phyloP scores from a whole-genome alignment of 2,113 vertebrate genomes.

The Equus przewalskii region DNA sequence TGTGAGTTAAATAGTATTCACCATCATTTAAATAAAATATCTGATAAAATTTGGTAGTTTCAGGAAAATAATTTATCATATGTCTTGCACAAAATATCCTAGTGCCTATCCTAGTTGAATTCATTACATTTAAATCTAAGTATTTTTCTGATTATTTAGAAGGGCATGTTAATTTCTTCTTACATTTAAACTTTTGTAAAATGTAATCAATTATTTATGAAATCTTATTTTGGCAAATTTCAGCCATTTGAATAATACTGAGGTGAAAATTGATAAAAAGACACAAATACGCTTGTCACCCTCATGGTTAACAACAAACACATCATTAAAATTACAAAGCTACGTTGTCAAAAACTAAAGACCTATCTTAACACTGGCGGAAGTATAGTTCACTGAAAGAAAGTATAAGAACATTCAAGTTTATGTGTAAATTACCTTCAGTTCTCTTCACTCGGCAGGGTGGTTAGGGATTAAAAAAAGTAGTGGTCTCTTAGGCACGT shows the following conservation, averaged over 20 bases:
- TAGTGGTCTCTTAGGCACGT: slow-evolving; percentile 63
- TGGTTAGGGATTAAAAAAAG: slow-evolving; percentile 11
- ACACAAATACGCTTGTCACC: background rate
- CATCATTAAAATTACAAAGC: background rate
- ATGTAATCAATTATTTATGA: background rate
- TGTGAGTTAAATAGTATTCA: background rate
- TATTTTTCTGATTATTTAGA: slow-evolving; percentile 58
- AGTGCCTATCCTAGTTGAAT: background rate
- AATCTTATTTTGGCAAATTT: background rate
- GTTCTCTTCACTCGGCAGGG: background rate
- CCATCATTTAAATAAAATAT: background rate
- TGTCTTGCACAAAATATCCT: background rate
- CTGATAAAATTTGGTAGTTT: background rate
- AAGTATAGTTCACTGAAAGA: background rate
- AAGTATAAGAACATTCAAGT: background rate
- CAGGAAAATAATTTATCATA: background rate
- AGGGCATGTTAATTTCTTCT: background rate
- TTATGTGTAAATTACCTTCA: slow-evolving; percentile 42
- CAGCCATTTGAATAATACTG: background rate
- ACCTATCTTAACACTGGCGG: slow-evolving; percentile 19
- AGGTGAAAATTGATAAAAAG: background rate
- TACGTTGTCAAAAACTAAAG: slow-evolving; percentile 38
- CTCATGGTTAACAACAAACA: background rate
- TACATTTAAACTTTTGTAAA: slow-evolving; percentile 38
- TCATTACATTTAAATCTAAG: background rate